Evolutionary conservation across 2,797 vertebrate genomes (phyloP), one percentile per base, ranked within the genome.

Genomic region (Scolopax bukidnonensis): DNA sequence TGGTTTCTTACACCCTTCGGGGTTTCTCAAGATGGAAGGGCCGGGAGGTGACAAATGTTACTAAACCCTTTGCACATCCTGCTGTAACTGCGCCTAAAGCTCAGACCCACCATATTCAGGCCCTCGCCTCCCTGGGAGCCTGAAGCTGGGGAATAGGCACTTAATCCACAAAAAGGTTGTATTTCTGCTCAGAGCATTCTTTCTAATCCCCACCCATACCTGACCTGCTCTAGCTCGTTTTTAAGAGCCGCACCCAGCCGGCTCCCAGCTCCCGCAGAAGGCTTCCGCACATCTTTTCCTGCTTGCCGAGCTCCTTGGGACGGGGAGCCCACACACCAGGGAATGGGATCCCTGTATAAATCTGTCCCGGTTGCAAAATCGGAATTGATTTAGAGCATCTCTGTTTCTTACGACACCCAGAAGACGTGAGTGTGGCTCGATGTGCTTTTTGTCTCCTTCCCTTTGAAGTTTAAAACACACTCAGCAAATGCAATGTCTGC

Each of bases 211-310:
- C 90, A 94, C 95, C 94, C 65, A 87, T 85, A 84, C 41, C 63
- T 94, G 74, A 96, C 97, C 95, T 97, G 97, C 96, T 83, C 56
- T 63, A 93, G 90, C 94, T 97, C 63, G 87, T 87, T 96, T 93
- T 64, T 54, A 84, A 57, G 87, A 91, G 96, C 95, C 94, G 71
- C 63, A 3, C 91, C 81, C 90, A 89, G 68, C 90, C 87, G 70
- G 91, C 92, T 94, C 81, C 63, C 79, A 47, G 45, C 75, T 92
- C 74, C n/a, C 51, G 74, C 71, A 54, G 50, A 97, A 80, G 56
- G 68, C 77, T 96, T 97, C 59, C 38, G 77, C 38, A 7, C 90
- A 61, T 86, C 79, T 74, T 84, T 83, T 56, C 30, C 18, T 91
- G 38, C 43, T 79, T 57, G 48, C 75, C 77, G 77, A 84, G 54